Evolutionary conservation across 2,888 invertebrate genomes (phyloP).

Genomic region (Leptinotarsa rubiginosa): DNA sequence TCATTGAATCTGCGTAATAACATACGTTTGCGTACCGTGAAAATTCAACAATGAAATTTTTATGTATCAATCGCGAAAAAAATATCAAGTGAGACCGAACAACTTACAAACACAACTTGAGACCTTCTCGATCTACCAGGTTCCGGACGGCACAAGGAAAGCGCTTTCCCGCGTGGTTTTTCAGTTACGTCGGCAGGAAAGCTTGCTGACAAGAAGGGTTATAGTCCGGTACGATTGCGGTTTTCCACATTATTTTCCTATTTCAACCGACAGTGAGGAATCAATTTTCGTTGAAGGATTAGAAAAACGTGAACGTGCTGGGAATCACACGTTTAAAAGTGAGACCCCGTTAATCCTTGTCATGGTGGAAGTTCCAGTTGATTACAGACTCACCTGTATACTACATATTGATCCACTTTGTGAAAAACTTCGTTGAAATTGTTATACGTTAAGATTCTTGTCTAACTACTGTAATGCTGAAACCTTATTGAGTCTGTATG

Average conservation of each 20-base stretch:
- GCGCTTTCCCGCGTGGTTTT: constrained; percentile 41
- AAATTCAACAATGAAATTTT: constrained; percentile 23
- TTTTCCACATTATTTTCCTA: constrained; percentile 5
- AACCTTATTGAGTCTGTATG: too few species aligned
- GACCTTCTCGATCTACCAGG: constrained; percentile 44
- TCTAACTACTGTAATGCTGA: too few species aligned
- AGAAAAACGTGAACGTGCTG: too few species aligned
- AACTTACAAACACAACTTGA: constrained; percentile 30
- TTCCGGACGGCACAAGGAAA: constrained; percentile 47
- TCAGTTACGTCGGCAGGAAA: constrained; percentile 37
- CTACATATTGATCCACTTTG: too few species aligned
- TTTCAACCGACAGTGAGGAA: background rate
- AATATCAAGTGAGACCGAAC: constrained; percentile 29
- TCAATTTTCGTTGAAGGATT: too few species aligned
- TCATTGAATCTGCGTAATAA: constrained; percentile 3
- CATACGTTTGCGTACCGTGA: constrained; percentile 1
- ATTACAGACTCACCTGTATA: too few species aligned
- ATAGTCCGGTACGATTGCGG: constrained; percentile 7
- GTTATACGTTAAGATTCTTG: too few species aligned
- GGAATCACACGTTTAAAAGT: too few species aligned
- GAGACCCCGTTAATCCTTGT: too few species aligned
- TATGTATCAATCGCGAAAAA: constrained; percentile 31
- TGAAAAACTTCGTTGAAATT: too few species aligned
- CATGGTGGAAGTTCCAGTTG: too few species aligned
- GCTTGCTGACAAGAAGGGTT: constrained; percentile 20